phyloP scores from a whole-genome alignment of 2,113 vertebrate species.

The Poeciliopsis prolifica region DNA sequence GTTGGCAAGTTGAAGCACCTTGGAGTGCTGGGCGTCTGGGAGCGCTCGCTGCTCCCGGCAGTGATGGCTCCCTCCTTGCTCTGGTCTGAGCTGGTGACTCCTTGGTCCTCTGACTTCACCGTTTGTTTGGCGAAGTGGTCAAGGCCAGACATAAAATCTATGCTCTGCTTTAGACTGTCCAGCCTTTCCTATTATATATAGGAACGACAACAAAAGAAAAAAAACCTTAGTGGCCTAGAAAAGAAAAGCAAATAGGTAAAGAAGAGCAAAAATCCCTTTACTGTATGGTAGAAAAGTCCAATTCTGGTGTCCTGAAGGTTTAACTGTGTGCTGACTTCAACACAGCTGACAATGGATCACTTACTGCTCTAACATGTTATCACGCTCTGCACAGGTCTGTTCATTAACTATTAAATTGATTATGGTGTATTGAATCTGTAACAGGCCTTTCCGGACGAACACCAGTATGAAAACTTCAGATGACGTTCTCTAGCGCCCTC shows the following conservation, averaged over 20 bases:
- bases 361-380: not conserved
- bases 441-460: not conserved
- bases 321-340: too few species aligned
- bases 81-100: slow-evolving; percentile 62
- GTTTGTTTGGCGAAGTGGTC: slow-evolving; percentile 82
- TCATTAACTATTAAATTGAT: not conserved
- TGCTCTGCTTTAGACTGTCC: slow-evolving; percentile 94
- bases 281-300: not conserved
- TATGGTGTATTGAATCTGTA: not conserved
- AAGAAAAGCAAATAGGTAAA: not conserved
- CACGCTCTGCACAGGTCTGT: not conserved
- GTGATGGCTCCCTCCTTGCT: slow-evolving; percentile 70
- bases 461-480: not conserved
- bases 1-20: slow-evolving; percentile 61
- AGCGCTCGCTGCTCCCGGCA: slow-evolving; percentile 75
- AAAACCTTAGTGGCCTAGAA: not conserved
- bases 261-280: not conserved
- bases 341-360: too few species aligned
- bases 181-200: slow-evolving; percentile 87
- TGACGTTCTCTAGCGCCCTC: slow-evolving; percentile 47
- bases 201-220: slow-evolving; percentile 9
- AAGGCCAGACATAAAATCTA: slow-evolving; percentile 95
- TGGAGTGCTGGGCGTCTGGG: slow-evolving; percentile 80
- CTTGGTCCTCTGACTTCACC: slow-evolving; percentile 75
- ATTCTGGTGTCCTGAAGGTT: too few species aligned